A percentile compares a stretch with the other conserved stretches of the same genome.
These are phyloP conservation scores for Heliconius cydno DNA, from an alignment of 2,888 invertebrate genomes.

Conservation along the genomic window DNA sequence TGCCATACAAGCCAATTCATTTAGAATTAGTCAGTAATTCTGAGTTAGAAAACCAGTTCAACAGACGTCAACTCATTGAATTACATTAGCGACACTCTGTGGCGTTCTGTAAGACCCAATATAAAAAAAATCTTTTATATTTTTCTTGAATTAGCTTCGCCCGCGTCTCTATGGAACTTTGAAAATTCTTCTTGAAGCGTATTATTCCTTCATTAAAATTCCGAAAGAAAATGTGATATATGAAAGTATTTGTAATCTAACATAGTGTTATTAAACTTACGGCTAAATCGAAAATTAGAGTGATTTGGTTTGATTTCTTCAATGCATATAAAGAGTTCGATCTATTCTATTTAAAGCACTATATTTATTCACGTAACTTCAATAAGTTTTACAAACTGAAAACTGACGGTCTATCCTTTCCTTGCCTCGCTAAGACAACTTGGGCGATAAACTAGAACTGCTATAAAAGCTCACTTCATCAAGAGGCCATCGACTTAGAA, in stretches of 20 bases:
- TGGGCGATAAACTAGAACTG: constrained; percentile 2
- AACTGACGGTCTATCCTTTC: not conserved
- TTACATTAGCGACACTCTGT: constrained; percentile 14
- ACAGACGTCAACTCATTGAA: constrained; percentile 14
- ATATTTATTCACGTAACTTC: too few species aligned
- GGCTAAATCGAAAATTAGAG: not conserved
- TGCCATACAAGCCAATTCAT: too few species aligned
- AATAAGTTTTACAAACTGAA: not conserved
- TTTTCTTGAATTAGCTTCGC: constrained; percentile 18
- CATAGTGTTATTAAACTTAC: not conserved
- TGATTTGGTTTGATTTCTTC: not conserved
- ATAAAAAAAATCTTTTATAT: not conserved
- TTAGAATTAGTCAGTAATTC: too few species aligned
- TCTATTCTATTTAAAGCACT: not conserved
- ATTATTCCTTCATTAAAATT: constrained; percentile 2
- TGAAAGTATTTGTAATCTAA: not conserved
- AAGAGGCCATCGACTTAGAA: constrained; percentile 7
- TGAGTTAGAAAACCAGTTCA: not conserved
- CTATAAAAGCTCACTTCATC: constrained; percentile 14
- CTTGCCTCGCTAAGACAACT: constrained; percentile 1
- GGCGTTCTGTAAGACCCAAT: not conserved
- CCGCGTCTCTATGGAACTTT: not conserved
- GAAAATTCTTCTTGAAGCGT: not conserved
- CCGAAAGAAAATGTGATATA: not conserved
- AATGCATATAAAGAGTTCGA: too few species aligned